phyloP scores from a whole-genome alignment of 2,113 vertebrate genomes.

The Procapra przewalskii region DNA sequence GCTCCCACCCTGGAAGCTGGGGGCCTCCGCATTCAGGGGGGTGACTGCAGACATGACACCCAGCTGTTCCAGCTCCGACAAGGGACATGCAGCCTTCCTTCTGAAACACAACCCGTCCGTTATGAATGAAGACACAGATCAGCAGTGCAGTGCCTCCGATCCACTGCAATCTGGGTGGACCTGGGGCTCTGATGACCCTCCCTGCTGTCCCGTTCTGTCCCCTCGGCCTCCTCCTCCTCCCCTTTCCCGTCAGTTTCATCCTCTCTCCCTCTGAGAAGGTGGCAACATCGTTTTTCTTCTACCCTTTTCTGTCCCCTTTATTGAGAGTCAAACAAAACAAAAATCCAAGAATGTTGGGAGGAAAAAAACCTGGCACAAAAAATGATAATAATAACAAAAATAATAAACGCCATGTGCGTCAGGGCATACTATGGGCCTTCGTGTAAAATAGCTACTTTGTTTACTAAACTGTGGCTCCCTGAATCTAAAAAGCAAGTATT shows the following conservation, averaged over 20 bases:
- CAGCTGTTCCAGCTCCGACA: rapidly evolving
- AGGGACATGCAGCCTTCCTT: neutral
- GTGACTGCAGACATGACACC: rapidly evolving
- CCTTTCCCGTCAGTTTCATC: neutral
- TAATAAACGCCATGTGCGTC: neutral
- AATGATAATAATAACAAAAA: neutral
- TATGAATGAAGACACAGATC: rapidly evolving
- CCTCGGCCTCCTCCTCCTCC: too few relatives aligned
- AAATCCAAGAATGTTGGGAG: neutral
- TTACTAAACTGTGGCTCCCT: neutral
- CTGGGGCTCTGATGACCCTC: neutral
- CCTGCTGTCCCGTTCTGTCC: neutral
- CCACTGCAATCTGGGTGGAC: neutral
- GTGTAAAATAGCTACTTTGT: neutral
- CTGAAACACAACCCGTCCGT: neutral
- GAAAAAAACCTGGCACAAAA: neutral
- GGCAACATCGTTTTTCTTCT: neutral
- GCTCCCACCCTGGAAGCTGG: neutral
- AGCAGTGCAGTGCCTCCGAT: rapidly evolving
- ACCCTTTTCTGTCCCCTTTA: neutral
- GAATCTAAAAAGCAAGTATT: neutral
- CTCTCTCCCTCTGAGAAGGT: neutral
- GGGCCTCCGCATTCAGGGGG: neutral
- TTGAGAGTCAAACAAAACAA: neutral
- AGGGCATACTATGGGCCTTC: neutral